Evolutionary conservation across 2,888 invertebrate genomes (phyloP), one percentile per base, ranked within the genome.

Genomic region (Thecophora atra): DNA sequence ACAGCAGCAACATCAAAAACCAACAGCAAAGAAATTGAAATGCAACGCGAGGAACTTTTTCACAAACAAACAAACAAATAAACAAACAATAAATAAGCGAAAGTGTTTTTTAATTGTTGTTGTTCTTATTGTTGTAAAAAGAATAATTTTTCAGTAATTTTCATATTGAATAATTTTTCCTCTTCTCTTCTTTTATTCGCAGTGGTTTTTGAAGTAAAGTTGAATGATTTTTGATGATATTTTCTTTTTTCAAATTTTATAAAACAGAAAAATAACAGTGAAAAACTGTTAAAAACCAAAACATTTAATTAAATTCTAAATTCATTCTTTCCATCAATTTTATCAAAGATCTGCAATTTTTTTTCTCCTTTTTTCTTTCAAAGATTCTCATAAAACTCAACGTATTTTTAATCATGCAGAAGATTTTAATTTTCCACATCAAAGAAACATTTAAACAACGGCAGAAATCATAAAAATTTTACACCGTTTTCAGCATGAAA

Each of bases 311-410:
- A 37, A 2, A 37, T 8, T 37, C 11, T 2, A 2, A 37, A 37
- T 8, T 8, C 37, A 11, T 11, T 37, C 11, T 37, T 37, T 37
- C 37, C 2, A 8, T 37, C 6, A 37, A 8, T 37, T 37, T 37
- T 37, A 11, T 37, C 37, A 37, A 1, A 37, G 37, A 8, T 37
- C 11, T 11, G 11, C 11, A 8, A 37, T 37, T 8, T 11, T 37
- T 37, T 37, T 3, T 21, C 0, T 81, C 81, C 78, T 79, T 78
- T 81, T 78, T 81, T 77, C 80, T 79, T 81, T 79, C 79, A 80
- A 74, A 76, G 79, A 76, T 76, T 77, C 80, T 80, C 79, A 80
- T 80, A 79, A 79, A 78, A 79, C 78, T 77, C 79, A 21, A 5
- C 51, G 17, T 51, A n/a, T 24, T 21, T 54, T 21, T 19, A 54